phyloP scores from a whole-genome alignment of 2,113 vertebrate species.

The Nothoprocta perdicaria region DNA sequence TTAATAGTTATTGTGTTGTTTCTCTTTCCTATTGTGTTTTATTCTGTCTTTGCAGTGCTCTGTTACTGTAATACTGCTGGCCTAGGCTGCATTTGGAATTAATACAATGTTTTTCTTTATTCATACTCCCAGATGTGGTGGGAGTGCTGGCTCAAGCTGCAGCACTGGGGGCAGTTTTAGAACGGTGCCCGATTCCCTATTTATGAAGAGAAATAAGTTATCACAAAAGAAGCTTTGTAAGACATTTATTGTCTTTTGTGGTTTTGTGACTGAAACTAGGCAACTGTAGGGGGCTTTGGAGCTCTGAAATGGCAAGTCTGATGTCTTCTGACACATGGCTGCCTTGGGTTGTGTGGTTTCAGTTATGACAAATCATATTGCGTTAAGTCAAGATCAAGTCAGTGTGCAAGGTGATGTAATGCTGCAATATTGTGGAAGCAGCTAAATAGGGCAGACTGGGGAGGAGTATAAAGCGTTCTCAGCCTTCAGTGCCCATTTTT shows the following conservation, averaged over 20 bases:
- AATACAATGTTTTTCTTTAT: background rate
- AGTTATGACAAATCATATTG: background rate
- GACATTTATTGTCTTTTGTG: background rate
- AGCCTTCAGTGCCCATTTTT: background rate
- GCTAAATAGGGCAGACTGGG: background rate
- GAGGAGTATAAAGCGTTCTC: background rate
- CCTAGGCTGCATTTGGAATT: background rate
- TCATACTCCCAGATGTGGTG: background rate
- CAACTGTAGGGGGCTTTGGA: background rate
- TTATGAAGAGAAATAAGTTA: background rate
- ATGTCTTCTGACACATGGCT: conserved; percentile 11
- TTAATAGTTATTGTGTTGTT: background rate
- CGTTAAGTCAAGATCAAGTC: conserved; percentile 29
- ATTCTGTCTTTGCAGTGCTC: background rate
- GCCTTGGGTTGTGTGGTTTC: conserved; percentile 8
- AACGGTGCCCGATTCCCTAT: background rate
- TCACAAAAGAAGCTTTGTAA: conserved; percentile 17
- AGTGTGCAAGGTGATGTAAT: background rate
- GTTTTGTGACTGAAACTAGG: background rate
- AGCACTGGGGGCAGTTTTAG: background rate
- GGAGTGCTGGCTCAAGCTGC: background rate
- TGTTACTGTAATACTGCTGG: background rate
- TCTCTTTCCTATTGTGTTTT: background rate
- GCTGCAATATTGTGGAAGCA: background rate
- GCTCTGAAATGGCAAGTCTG: background rate